Evolutionary conservation across 2,113 vertebrate species (phyloP).

Genomic region (Cromileptes altivelis): DNA sequence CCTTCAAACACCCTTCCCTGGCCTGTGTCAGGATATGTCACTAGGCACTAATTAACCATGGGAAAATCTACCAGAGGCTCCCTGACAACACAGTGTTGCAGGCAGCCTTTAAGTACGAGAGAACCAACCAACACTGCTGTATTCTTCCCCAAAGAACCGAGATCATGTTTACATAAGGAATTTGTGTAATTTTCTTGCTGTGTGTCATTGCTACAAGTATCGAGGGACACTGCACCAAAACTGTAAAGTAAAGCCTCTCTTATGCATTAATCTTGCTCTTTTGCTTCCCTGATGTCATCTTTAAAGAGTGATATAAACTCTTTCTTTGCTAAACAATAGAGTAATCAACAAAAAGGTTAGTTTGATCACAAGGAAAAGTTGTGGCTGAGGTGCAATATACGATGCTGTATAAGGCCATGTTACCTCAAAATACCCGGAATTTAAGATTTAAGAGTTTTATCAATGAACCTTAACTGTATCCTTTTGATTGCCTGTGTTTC

Average conservation of each 20-base stretch:
- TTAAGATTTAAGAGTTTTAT: not conserved
- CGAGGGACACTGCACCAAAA: not conserved
- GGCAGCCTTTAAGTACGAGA: not conserved
- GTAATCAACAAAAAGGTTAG: not conserved
- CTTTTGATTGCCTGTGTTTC: constrained; percentile 13
- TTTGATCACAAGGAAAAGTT: not conserved
- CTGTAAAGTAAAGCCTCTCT: not conserved
- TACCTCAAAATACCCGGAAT: not conserved
- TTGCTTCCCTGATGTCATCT: not conserved
- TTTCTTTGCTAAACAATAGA: not conserved
- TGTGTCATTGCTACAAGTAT: not conserved
- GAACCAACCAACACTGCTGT: not conserved
- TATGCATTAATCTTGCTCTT: not conserved
- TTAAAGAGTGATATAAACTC: not conserved
- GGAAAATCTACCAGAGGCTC: not conserved
- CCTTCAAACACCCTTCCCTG: not conserved
- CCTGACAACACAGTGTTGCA: not conserved
- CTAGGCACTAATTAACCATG: not conserved
- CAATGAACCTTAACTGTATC: not conserved
- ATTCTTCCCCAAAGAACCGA: not conserved
- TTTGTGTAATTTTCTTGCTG: not conserved
- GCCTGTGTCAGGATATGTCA: not conserved
- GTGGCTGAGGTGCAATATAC: not conserved
- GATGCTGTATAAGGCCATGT: not conserved
- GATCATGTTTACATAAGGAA: not conserved